Conservation (phyloP, 2,797 vertebrate species). For the Chaenodraco wilsoni region DNA sequence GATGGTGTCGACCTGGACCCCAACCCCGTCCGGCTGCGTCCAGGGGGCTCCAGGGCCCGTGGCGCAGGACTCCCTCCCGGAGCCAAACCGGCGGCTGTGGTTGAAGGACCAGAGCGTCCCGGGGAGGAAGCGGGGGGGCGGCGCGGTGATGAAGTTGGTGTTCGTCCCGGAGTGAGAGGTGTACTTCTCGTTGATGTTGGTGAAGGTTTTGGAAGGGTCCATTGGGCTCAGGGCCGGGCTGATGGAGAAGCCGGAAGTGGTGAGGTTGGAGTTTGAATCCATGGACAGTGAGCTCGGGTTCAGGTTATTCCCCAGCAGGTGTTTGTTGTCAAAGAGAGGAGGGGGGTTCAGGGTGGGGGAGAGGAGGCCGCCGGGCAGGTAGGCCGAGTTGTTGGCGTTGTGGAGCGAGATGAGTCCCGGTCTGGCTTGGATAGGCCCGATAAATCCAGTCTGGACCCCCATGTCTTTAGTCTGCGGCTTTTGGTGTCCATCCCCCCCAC, state of each 20-base stretch:
- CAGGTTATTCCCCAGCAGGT: conserved; percentile 29
- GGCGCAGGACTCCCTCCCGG: conserved; percentile 83
- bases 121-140: conserved; percentile 83
- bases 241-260: conserved; percentile 29
- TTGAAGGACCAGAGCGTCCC: conserved; percentile 91
- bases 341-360: conserved; percentile 71
- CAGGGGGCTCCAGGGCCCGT: conserved; percentile 87
- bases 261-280: conserved; percentile 74
- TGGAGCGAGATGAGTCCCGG: conserved; percentile 65
- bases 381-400: conserved; percentile 69
- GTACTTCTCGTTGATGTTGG: conserved; percentile 69
- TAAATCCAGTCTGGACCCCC: conserved; percentile 89
- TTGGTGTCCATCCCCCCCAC: conserved; percentile 57
- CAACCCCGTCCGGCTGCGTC: conserved; percentile 90
- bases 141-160: conserved; percentile 27
- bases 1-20: conserved; percentile 94
- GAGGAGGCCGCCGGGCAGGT: conserved; percentile 70
- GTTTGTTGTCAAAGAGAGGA: conserved; percentile 57
- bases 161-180: conserved; percentile 17
- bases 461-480: conserved; percentile 81
- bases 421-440: conserved; percentile 76
- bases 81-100: conserved; percentile 83
- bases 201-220: conserved; percentile 51
- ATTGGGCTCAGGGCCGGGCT: conserved; percentile 65
- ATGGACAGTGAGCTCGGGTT: conserved; percentile 19